Conservation (phyloP, 2,888 invertebrate species). For the Drosophila atroscutellata region DNA sequence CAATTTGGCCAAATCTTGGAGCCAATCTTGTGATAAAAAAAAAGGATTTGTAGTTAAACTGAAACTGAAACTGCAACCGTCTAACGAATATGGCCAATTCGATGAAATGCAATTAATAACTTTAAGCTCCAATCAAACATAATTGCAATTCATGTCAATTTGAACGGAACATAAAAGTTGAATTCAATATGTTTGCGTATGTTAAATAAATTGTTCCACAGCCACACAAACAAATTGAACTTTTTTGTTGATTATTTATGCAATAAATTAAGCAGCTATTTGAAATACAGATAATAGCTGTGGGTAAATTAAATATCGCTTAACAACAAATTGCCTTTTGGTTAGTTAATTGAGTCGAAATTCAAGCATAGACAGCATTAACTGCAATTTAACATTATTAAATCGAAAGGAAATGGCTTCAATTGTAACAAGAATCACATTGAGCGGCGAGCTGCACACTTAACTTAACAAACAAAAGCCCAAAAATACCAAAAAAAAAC, state of each 20-base stretch:
- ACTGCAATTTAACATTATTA: neutral
- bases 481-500: constrained; percentile 7
- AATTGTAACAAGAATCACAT: constrained; percentile 17
- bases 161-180: neutral
- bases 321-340: neutral
- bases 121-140: neutral
- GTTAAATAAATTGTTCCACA: neutral
- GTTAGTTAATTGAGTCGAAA: constrained; percentile 12
- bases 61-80: neutral
- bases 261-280: neutral
- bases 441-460: constrained; percentile 1
- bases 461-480: constrained; percentile 1
- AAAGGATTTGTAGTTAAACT: neutral
- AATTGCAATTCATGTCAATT: neutral
- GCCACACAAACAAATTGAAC: neutral
- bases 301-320: constrained; percentile 9
- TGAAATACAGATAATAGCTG: neutral
- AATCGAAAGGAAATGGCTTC: constrained; percentile 6
- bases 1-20: neutral
- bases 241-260: neutral
- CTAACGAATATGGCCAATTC: neutral
- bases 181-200: constrained; percentile 2
- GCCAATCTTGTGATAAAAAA: neutral
- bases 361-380: neutral
- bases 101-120: neutral